Percentiles rank a stretch among this genome's conserved stretches.
phyloP scores from a whole-genome alignment of 2,797 vertebrate species.

The Malacoraja senta region DNA sequence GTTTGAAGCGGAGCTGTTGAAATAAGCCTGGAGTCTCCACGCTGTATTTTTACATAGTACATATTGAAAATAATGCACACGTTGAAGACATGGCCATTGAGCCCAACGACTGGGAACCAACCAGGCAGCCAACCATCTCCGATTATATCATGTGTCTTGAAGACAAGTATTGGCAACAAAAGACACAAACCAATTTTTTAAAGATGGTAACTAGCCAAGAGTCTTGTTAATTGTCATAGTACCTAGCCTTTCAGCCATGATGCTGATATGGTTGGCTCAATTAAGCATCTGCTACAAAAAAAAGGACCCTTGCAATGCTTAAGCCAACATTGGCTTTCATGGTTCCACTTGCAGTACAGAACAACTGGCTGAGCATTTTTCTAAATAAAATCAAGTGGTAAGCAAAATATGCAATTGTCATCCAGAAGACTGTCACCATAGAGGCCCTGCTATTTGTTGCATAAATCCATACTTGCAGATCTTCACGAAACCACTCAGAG shows the following conservation, averaged over 20 bases:
- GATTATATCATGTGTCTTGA: background rate
- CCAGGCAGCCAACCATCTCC: background rate
- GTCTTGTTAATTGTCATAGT: background rate
- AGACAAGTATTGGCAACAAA: background rate
- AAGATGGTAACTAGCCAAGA: background rate
- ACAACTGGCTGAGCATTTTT: background rate
- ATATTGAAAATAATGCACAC: background rate
- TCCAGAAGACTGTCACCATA: background rate
- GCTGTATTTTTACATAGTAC: background rate
- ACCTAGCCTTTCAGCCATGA: background rate
- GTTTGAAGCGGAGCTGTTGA: background rate
- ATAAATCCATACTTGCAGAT: background rate
- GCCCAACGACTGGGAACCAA: background rate
- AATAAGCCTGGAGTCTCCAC: background rate
- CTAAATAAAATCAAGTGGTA: background rate
- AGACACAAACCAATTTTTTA: background rate
- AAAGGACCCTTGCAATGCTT: background rate
- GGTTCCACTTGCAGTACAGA: background rate
- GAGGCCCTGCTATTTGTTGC: too few relatives aligned
- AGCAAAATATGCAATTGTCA: background rate
- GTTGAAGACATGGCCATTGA: background rate
- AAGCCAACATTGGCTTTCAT: background rate
- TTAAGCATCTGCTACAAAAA: background rate
- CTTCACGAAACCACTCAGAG: background rate
- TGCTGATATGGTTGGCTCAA: background rate